Conservation (phyloP, 2,888 invertebrate species). For the Phytoseiulus persimilis region DNA sequence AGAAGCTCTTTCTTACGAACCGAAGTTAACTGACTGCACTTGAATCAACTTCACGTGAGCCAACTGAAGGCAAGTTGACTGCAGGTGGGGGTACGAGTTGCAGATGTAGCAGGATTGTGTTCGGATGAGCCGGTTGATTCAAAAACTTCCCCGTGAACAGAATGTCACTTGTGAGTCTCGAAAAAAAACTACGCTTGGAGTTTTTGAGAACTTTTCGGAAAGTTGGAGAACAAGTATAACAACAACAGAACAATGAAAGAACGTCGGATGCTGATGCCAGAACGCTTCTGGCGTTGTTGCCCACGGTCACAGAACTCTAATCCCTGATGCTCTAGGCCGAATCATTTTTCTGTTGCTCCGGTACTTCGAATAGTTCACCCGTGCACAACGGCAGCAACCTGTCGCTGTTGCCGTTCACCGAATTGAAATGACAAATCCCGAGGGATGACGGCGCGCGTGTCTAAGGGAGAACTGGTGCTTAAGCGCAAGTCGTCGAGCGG, state of each 20-base stretch:
- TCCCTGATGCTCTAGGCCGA: neutral
- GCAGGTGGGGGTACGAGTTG: neutral
- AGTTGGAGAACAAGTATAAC: neutral
- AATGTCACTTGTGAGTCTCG: neutral
- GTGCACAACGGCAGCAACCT: constrained; percentile 5
- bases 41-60: neutral
- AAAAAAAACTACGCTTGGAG: neutral
- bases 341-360: neutral
- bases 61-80: neutral
- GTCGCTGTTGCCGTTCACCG: neutral
- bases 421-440: neutral
- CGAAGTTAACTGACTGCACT: neutral
- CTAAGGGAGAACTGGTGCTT: neutral
- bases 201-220: neutral
- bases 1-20: neutral
- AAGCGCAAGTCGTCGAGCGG: neutral
- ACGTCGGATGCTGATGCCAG: neutral
- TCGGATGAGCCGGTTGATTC: neutral
- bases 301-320: neutral
- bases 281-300: neutral
- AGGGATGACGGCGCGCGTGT: neutral
- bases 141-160: neutral
- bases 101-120: neutral
- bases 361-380: neutral
- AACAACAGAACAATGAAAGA: neutral